Evolutionary conservation across 2,888 invertebrate genomes (phyloP), one percentile per base, ranked within the genome.

Genomic region (Agriopis marginaria): DNA sequence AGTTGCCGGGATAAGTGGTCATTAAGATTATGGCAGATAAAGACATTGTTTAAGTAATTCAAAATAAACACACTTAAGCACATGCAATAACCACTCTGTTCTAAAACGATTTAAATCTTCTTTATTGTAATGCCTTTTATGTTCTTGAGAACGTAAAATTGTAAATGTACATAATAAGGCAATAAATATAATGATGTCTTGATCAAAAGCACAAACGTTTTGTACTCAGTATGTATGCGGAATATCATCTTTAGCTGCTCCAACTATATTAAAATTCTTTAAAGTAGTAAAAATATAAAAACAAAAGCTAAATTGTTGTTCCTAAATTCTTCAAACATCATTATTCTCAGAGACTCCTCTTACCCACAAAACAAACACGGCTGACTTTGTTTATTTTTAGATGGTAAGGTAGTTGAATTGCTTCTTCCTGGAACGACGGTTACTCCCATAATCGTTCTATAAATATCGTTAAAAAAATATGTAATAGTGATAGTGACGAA

Each of bases 371-470:
- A 89, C 88, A 92, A 92, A 92, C 87, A 84, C 79, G 86, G 89
- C 84, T 85, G 88, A 88, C 86, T 86, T 82, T 90, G 88, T 92
- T 92, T 92, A 91, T 91, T 92, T 92, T 89, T 87, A 88, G 87
- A 86, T 87, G 85, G 85, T 84, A 86, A 32, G 85, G 85, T 84
- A 86, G 83, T 87, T 87, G 87, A 89, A 92, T 90, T 87, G 87
- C 86, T 86, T 88, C 87, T 92, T 91, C 90, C 85, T 78, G 84
- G 89, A 91, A 91, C 85, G 84, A 83, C 82, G 82, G 86, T 83
- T 87, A 87, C 87, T 86, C 86, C 83, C 82, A 87, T 90, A 90
- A 91, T 91, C 89, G 86, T 78, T 88, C 74, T 78, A 86, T 90
- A 89, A 92, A 91, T 87, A 91, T 77, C 66, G 73, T 69, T 76